These are phyloP conservation scores for Channa striata DNA, from an alignment of 2,797 vertebrate genomes.

Conservation along the genomic window DNA sequence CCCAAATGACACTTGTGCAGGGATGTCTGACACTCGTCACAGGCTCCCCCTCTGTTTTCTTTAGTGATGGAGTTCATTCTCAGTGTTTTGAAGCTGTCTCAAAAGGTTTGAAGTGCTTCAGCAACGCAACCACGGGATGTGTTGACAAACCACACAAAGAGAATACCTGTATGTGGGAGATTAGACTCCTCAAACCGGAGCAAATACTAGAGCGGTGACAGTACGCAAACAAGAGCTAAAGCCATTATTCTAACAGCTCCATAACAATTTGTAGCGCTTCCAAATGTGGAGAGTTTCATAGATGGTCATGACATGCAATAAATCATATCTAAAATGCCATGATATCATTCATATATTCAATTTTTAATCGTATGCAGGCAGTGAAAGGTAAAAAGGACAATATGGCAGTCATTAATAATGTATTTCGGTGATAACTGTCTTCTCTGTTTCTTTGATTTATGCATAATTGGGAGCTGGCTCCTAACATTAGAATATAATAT, in stretches of 20 bases:
- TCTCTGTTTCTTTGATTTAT: constrained; percentile 38
- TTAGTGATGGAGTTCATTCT: constrained; percentile 60
- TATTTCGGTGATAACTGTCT: constrained; percentile 30
- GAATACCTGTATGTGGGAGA: constrained; percentile 66
- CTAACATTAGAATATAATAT: constrained; percentile 20
- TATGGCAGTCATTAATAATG: constrained; percentile 20
- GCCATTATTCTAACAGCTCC: constrained; percentile 46
- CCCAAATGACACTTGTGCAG: constrained; percentile 68
- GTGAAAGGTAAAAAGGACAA: constrained; percentile 19
- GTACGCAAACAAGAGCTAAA: constrained; percentile 56
- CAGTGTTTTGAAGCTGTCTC: constrained; percentile 66
- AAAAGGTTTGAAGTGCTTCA: constrained; percentile 54
- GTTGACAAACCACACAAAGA: constrained; percentile 67
- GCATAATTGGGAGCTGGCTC: constrained; percentile 26
- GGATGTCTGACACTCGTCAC: constrained; percentile 68
- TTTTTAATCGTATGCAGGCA: constrained; percentile 34
- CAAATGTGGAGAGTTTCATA: constrained; percentile 25
- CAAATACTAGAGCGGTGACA: constrained; percentile 53
- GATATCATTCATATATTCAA: constrained; percentile 34
- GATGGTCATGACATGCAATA: constrained; percentile 25
- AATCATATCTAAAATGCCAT: constrained; percentile 52
- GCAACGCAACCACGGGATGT: constrained; percentile 43
- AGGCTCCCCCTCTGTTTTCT: constrained; percentile 62
- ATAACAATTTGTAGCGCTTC: constrained; percentile 24
- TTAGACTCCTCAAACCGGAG: constrained; percentile 66